phyloP scores from a whole-genome alignment of 2,888 invertebrate genomes.

The Stegophylla sp. region DNA sequence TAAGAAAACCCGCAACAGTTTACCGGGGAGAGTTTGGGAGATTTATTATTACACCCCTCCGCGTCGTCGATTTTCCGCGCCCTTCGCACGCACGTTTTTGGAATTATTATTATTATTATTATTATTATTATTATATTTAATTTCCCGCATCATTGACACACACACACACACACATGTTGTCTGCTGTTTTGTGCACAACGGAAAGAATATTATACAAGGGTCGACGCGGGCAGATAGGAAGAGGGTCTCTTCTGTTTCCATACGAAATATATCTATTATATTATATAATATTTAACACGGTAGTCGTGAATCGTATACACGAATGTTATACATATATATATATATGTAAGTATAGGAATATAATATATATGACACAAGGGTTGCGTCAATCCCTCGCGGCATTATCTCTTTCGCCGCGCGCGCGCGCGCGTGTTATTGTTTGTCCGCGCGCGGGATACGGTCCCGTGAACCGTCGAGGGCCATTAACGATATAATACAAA shows the following conservation, averaged over 20 bases:
- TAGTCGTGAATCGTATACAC: constrained; percentile 5
- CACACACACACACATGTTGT: too few relatives aligned
- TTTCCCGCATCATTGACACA: constrained; percentile 59
- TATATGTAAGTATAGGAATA: too few relatives aligned
- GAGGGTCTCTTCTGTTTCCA: constrained; percentile 21
- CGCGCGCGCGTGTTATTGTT: constrained; percentile 56
- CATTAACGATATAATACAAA: constrained; percentile 24
- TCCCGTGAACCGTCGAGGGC: constrained; percentile 55
- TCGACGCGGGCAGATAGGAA: constrained; percentile 42
- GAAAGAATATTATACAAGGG: constrained; percentile 22
- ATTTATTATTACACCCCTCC: constrained; percentile 34
- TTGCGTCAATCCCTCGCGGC: constrained; percentile 42
- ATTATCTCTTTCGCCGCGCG: constrained; percentile 35
- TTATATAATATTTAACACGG: too few relatives aligned
- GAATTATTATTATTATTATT: too few relatives aligned
- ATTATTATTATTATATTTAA: too few relatives aligned
- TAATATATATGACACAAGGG: constrained; percentile 40
- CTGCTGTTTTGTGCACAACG: constrained; percentile 26
- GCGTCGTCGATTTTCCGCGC: constrained; percentile 54
- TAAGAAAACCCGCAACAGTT: constrained; percentile 54
- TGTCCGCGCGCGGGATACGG: constrained; percentile 57
- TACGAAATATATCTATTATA: background rate
- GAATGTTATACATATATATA: background rate
- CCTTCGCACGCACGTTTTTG: constrained; percentile 50
- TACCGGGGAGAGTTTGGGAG: constrained; percentile 44